Conservation (phyloP, 2,113 vertebrate genomes). For the Hyla sarda region DNA sequence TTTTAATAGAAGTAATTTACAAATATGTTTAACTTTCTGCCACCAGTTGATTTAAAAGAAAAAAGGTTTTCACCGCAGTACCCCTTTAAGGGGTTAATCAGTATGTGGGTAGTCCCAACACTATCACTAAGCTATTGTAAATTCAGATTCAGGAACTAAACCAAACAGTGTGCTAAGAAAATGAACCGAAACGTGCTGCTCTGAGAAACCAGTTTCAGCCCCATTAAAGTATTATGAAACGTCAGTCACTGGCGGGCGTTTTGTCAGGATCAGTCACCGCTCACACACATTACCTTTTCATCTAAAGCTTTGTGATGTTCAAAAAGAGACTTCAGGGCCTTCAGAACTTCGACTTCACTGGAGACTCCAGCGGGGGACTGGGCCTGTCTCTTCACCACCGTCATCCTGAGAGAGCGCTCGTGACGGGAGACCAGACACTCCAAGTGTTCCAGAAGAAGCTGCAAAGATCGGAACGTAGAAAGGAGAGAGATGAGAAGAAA, state of each 20-base stretch:
- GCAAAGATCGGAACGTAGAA: background rate
- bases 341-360: slow-evolving; percentile 93
- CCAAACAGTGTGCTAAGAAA: background rate
- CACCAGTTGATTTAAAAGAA: too few relatives aligned
- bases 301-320: slow-evolving; percentile 95
- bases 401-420: slow-evolving; percentile 91
- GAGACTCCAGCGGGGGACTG: slow-evolving; percentile 90
- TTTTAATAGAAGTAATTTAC: too few relatives aligned
- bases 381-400: slow-evolving; percentile 89
- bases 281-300: slow-evolving; percentile 79
- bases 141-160: background rate
- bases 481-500: background rate
- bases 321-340: slow-evolving; percentile 91
- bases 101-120: too few relatives aligned
- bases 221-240: background rate
- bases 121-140: too few relatives aligned
- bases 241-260: background rate
- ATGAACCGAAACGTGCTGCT: background rate
- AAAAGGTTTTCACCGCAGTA: too few relatives aligned
- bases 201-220: slow-evolving; percentile 10
- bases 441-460: slow-evolving; percentile 92
- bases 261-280: background rate
- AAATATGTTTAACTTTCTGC: too few relatives aligned
- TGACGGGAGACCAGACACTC: slow-evolving; percentile 92
- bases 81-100: too few relatives aligned